These are phyloP conservation scores for Syrmaticus mikado DNA, from an alignment of 2,113 vertebrate genomes.

Conservation along the genomic window DNA sequence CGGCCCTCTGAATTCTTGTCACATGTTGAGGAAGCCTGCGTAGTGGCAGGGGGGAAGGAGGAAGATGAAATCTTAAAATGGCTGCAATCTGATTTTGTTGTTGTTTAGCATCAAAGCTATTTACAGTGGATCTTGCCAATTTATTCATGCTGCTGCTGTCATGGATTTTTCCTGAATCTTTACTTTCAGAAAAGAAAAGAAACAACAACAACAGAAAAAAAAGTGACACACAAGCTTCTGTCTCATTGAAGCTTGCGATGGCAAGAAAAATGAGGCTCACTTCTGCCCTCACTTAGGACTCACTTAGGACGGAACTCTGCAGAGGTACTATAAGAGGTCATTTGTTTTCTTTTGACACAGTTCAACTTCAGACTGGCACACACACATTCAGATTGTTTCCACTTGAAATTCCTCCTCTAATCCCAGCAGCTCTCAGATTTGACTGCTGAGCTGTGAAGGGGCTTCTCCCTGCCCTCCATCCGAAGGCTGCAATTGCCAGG, in stretches of 20 bases:
- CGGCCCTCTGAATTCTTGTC: constrained; percentile 54
- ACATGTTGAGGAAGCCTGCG: constrained; percentile 43
- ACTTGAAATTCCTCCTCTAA: constrained; percentile 71
- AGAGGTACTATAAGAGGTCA: constrained; percentile 30
- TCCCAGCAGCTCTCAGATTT: constrained; percentile 51
- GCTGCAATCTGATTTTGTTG: neutral
- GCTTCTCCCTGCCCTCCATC: neutral
- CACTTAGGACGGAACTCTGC: neutral
- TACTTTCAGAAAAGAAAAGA: constrained; percentile 6
- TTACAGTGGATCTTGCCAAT: constrained; percentile 27
- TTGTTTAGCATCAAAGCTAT: constrained; percentile 65
- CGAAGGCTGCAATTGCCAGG: fast-evolving
- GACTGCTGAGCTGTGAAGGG: neutral
- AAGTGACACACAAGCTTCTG: neutral
- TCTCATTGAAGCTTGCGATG: constrained; percentile 41
- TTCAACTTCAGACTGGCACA: neutral
- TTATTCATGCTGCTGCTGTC: constrained; percentile 58
- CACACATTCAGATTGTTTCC: constrained; percentile 35
- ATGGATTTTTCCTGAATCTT: constrained; percentile 31
- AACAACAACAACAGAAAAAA: neutral
- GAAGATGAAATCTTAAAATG: constrained; percentile 55
- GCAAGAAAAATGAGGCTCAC: neutral
- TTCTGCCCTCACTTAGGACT: neutral
- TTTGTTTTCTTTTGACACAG: constrained; percentile 61
- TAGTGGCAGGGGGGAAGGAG: constrained; percentile 44